Conservation (phyloP, 2,797 vertebrate genomes). For the Phoxinus dragarum region DNA sequence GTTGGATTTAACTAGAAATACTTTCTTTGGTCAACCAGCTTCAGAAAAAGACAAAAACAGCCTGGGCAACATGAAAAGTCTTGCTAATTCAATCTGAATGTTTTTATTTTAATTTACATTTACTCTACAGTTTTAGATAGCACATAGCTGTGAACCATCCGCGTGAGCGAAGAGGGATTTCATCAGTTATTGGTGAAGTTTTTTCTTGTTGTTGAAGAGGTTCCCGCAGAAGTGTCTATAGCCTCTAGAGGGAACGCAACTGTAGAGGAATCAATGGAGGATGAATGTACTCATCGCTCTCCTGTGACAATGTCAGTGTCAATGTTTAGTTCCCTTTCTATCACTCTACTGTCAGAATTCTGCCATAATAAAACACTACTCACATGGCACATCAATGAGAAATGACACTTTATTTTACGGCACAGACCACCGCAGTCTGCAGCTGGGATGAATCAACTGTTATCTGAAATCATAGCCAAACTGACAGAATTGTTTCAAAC, state of each 20-base stretch:
- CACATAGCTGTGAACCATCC: not conserved
- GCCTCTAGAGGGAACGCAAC: slow-evolving; percentile 28
- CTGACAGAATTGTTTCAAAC: slow-evolving; percentile 35
- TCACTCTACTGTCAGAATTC: slow-evolving; percentile 48
- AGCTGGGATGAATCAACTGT: slow-evolving; percentile 37
- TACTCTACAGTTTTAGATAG: not conserved
- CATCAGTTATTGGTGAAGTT: slow-evolving; percentile 18
- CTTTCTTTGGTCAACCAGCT: not conserved
- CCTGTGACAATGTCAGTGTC: slow-evolving; percentile 48
- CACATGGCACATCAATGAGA: slow-evolving; percentile 40
- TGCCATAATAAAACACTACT: slow-evolving; percentile 53
- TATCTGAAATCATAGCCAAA: slow-evolving; percentile 37
- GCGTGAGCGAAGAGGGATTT: not conserved
- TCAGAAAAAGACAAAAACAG: not conserved
- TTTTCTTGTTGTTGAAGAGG: slow-evolving; percentile 37
- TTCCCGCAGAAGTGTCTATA: slow-evolving; percentile 35
- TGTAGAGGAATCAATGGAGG: slow-evolving; percentile 41
- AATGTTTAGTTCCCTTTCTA: slow-evolving; percentile 46
- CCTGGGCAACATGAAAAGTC: not conserved
- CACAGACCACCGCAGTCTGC: slow-evolving; percentile 39
- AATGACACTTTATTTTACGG: slow-evolving; percentile 45
- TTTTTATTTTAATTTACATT: not conserved
- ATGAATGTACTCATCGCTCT: slow-evolving; percentile 45
- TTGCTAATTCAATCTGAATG: not conserved
- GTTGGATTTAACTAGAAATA: not conserved